These are phyloP conservation scores for Morus bassanus DNA, from an alignment of 2,797 vertebrate species.

Conservation along the genomic window DNA sequence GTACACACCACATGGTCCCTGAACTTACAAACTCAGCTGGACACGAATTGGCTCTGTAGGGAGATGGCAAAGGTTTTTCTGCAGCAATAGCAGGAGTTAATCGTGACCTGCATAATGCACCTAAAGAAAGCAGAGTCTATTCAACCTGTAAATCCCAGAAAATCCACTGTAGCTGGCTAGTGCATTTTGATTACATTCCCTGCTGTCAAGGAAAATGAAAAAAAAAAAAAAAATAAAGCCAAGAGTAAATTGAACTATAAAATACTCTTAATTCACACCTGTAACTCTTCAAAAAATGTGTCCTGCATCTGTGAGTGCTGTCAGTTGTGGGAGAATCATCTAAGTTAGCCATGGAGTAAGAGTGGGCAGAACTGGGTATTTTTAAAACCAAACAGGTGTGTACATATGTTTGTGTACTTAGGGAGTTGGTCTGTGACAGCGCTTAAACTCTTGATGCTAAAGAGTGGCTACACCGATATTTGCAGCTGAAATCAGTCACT, in stretches of 20 bases:
- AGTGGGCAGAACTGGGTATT: neutral
- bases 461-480: neutral
- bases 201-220: neutral
- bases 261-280: neutral
- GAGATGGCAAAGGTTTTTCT: neutral
- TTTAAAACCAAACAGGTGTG: neutral
- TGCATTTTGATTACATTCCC: neutral
- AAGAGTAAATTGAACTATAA: neutral
- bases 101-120: neutral
- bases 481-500: neutral
- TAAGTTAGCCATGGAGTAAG: neutral
- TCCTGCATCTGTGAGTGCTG: neutral
- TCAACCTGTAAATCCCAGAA: neutral
- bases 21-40: neutral
- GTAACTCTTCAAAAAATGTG: neutral
- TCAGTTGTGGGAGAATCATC: neutral
- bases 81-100: neutral
- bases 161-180: neutral
- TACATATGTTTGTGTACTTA: neutral
- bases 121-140: neutral
- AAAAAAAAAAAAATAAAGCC: neutral
- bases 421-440: neutral
- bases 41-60: neutral
- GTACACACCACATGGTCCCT: rapidly evolving
- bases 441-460: neutral